Evolutionary conservation across 1,140 invertebrate genomes (phyloP).

Genomic region (Araneus ventricosus): DNA sequence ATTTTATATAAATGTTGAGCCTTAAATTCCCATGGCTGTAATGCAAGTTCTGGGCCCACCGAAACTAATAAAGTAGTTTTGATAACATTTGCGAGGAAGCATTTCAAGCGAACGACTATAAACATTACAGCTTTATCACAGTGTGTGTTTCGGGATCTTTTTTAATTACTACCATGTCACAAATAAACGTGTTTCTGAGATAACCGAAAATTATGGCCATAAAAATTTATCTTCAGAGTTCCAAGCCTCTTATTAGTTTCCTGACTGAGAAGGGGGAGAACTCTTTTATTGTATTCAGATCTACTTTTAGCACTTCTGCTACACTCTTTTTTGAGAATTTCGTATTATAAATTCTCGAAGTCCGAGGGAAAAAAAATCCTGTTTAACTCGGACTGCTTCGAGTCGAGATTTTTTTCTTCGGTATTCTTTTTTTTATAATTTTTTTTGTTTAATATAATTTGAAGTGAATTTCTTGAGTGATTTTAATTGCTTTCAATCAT

Average conservation of each 20-base stretch:
- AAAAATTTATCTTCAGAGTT: constrained; percentile 58
- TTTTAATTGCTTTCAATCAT: no score
- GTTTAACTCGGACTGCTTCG: not conserved
- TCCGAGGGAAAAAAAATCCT: not conserved
- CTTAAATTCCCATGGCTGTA: constrained; percentile 26
- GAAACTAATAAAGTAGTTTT: constrained; percentile 57
- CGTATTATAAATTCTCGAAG: not conserved
- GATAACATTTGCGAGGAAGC: constrained; percentile 42
- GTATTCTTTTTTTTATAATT: no score
- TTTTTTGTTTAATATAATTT: no score
- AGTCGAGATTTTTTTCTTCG: no score
- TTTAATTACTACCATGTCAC: constrained; percentile 67
- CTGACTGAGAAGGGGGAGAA: not conserved
- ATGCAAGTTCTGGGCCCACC: not conserved
- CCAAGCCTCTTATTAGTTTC: constrained; percentile 29
- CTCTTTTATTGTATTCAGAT: constrained; percentile 32
- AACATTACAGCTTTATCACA: constrained; percentile 64
- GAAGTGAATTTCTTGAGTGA: no score
- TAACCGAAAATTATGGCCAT: constrained; percentile 56
- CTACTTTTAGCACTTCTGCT: not conserved
- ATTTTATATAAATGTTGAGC: constrained; percentile 35
- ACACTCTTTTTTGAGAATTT: not conserved
- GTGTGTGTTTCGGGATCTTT: constrained; percentile 46
- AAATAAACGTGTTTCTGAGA: constrained; percentile 51
- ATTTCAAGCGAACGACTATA: constrained; percentile 51